Conservation (phyloP, 2,888 invertebrate genomes). For the Drosophila algonquin region DNA sequence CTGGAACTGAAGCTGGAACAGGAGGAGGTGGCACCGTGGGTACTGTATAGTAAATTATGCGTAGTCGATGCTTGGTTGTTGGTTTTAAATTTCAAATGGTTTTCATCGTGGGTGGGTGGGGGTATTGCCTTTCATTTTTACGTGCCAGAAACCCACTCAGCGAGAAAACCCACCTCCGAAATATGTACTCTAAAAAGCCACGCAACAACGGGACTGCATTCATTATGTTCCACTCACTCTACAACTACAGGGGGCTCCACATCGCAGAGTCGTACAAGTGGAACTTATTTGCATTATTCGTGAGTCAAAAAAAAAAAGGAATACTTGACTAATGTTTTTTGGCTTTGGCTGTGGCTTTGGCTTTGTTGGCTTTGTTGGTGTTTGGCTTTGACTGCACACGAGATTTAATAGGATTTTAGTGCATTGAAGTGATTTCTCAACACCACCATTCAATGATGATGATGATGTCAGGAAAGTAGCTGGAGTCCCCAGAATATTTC, state of each 20-base stretch:
- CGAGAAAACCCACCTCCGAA: constrained; percentile 20
- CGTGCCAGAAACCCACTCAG: constrained; percentile 24
- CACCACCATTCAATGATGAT: constrained; percentile 28
- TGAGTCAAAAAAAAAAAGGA: constrained; percentile 58
- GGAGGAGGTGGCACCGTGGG: constrained; percentile 1
- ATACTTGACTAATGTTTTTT: constrained; percentile 70
- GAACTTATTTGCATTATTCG: constrained; percentile 68
- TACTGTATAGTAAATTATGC: constrained; percentile 54
- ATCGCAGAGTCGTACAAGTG: not conserved
- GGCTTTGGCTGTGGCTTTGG: constrained; percentile 2
- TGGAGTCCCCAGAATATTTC: not conserved
- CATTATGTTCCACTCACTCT: constrained; percentile 51
- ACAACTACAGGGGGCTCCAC: not conserved
- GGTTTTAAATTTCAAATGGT: constrained; percentile 60
- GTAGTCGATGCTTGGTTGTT: constrained; percentile 43
- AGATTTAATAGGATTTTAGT: constrained; percentile 72
- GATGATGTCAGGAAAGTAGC: too few relatives aligned
- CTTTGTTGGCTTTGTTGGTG: constrained; percentile 19
- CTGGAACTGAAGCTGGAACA: constrained; percentile 17
- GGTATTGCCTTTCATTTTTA: constrained; percentile 22
- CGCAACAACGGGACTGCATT: constrained; percentile 66
- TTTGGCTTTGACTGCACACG: constrained; percentile 47
- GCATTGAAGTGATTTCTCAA: constrained; percentile 72
- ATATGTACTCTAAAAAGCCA: constrained; percentile 32
- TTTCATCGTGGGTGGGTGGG: constrained; percentile 15